Base-by-base conservation (phyloP, 1,140 invertebrate species). In the Brachionus paranguensis region DNA sequence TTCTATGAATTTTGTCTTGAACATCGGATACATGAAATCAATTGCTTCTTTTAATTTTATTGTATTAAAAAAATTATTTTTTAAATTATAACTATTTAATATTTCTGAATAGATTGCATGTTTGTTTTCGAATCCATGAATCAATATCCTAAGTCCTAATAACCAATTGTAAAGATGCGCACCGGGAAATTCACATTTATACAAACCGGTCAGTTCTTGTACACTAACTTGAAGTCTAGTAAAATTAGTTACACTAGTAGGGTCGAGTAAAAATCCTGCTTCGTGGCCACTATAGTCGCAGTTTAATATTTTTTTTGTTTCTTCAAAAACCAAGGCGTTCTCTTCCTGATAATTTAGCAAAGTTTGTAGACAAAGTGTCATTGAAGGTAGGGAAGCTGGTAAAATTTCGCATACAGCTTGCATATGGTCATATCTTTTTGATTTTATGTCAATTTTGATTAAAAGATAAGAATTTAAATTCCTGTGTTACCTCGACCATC, bases 1-100 rank as follows among this genome's bases (percentile, higher is more conserved):
- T 24, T 45, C 41, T 12, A n/a, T 81, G 27, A 81, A 81, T 47
- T 68, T 60, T 10, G 50, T 60, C 12, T 81, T 68, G 41, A 20
- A 60, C 27, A 37, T 41, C 17, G 78, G 78, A 68, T 81, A 81
- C 10, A 81, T 37, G 27, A 10, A 27, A 3, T 14, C 60, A 7
- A 20, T 20, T n/a, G 78, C 78, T 41, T 68, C 37, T 20, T 45
- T 45, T 45, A 81, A 68, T 68, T 45, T 81, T 14, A 81, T 65
- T n/a, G 78, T 43, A 68, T 81, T 81, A 43, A 81, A 64, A 68
- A 64, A 81, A 64, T 81, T 68, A 45, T 81, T 60, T 68, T 81
- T 81, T 45, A 81, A 37, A 81, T 81, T 81, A 55, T 64, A 81
- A 33, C 17, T 60, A 47, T 81, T 81, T n/a, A 81, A 47, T n/a